Conservation (phyloP, 2,888 invertebrate genomes). For the Nephrotoma flavescens region DNA sequence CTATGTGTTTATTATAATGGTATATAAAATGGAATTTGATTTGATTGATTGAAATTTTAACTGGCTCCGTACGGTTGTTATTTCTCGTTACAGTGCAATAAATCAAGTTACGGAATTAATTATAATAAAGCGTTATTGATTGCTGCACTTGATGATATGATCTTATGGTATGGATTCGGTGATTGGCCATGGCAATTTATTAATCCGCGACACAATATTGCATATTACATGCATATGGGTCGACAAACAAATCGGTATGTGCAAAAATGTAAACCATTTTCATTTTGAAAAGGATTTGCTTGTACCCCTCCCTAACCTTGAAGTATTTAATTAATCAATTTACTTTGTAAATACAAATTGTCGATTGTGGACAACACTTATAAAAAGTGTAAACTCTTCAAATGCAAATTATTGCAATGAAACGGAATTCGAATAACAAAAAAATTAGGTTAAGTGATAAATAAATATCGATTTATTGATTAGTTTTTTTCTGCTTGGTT, state of each 20-base stretch:
- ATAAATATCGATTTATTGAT: not conserved
- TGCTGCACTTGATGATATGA: not conserved
- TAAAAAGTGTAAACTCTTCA: not conserved
- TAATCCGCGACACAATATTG: not conserved
- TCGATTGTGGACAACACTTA: not conserved
- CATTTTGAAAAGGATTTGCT: not conserved
- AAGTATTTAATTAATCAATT: not conserved
- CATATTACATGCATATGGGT: no score
- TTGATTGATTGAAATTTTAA: not conserved
- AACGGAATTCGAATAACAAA: not conserved
- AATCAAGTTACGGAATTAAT: not conserved
- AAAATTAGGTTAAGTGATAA: not conserved
- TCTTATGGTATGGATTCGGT: not conserved
- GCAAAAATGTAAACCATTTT: not conserved
- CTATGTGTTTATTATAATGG: not conserved
- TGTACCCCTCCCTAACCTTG: not conserved
- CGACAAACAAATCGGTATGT: not conserved
- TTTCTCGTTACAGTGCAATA: not conserved
- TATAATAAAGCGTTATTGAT: not conserved
- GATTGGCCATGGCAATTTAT: not conserved
- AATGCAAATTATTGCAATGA: not conserved
- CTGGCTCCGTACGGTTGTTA: not conserved
- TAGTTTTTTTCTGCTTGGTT: not conserved
- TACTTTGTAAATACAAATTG: not conserved
- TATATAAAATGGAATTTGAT: not conserved